A percentile compares a stretch with the other conserved stretches of the same genome.
Evolutionary conservation across 2,888 invertebrate species (phyloP).

Genomic region (Petrolisthes manimaculis): DNA sequence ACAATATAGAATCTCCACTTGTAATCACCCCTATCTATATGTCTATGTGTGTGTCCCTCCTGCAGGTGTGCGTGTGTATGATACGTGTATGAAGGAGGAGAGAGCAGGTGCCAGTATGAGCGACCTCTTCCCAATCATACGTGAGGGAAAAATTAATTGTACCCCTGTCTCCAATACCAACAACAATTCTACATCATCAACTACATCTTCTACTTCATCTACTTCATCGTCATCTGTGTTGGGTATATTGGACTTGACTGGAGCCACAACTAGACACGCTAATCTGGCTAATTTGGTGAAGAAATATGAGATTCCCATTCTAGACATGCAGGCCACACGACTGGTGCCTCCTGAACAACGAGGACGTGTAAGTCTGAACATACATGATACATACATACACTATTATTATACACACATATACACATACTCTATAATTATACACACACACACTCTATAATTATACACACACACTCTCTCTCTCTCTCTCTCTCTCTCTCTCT

Average conservation of each 20-base stretch:
- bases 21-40: too few species aligned
- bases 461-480: neutral
- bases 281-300: constrained; percentile 34
- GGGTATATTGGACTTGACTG: constrained; percentile 56
- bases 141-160: constrained; percentile 25
- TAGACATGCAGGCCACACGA: constrained; percentile 28
- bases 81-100: constrained; percentile 42
- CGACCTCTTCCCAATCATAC: constrained; percentile 48
- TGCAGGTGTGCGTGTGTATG: constrained; percentile 50
- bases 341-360: constrained; percentile 40
- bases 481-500: neutral
- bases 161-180: constrained; percentile 18
- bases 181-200: constrained; percentile 38
- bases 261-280: constrained; percentile 38
- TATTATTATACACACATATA: too few species aligned
- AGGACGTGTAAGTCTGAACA: constrained; percentile 51
- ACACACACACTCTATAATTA: too few species aligned
- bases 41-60: too few species aligned
- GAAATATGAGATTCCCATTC: constrained; percentile 49
- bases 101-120: constrained; percentile 44
- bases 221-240: constrained; percentile 34
- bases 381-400: neutral
- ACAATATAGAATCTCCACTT: too few species aligned
- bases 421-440: too few species aligned
- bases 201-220: constrained; percentile 36